Percentiles rank a stretch among this genome's conserved stretches.
Conservation (phyloP, 2,888 invertebrate species). For the Heliconius aoede region DNA sequence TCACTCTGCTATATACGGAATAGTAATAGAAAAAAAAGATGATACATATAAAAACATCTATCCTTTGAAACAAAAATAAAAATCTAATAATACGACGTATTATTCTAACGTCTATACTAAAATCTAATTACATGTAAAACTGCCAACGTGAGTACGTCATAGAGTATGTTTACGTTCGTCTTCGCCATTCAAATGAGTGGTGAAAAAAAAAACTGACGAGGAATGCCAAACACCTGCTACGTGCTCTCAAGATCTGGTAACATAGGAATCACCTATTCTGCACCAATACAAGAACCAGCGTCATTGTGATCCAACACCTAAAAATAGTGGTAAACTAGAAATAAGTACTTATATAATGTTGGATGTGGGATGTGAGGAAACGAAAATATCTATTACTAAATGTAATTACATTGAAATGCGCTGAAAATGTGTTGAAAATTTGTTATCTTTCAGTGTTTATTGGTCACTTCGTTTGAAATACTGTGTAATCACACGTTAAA, state of each 20-base stretch:
- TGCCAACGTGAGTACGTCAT: constrained; percentile 45
- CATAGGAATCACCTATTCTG: constrained; percentile 21
- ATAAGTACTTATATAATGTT: constrained; percentile 9
- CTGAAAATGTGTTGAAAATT: not conserved
- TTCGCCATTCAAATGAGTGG: constrained; percentile 46
- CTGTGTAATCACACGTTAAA: not conserved
- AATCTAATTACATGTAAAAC: constrained; percentile 31
- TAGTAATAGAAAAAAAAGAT: not conserved
- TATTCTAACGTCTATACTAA: not conserved
- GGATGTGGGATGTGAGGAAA: not conserved
- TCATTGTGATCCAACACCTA: constrained; percentile 28
- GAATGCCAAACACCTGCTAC: constrained; percentile 43
- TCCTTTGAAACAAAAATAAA: not conserved
- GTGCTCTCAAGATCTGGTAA: constrained; percentile 32
- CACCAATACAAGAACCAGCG: constrained; percentile 26
- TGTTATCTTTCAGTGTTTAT: not conserved
- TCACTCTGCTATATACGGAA: not conserved
- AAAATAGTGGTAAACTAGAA: constrained; percentile 21
- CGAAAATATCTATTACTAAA: not conserved
- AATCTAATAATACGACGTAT: not conserved
- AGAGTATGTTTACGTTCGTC: constrained; percentile 39
- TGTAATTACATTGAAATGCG: not conserved
- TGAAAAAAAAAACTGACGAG: constrained; percentile 38
- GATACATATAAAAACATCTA: not conserved
- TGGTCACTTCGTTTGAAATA: not conserved